Evolutionary conservation across 2,888 invertebrate species (phyloP).

Genomic region (Troglohyphantes excavatus): DNA sequence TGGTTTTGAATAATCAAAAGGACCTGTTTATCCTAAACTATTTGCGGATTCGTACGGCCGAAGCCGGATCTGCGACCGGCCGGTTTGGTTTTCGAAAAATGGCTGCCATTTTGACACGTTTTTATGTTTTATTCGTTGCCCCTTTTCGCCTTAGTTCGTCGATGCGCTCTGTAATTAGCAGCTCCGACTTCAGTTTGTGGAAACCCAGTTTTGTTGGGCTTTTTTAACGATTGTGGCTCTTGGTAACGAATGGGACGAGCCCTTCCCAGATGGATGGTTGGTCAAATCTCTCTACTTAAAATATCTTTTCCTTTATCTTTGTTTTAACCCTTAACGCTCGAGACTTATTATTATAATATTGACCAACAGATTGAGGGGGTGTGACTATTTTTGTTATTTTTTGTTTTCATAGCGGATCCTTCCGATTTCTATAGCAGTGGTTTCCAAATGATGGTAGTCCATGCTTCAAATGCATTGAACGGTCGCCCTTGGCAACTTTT

Average conservation of each 20-base stretch:
- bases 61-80: constrained; percentile 59
- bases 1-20: constrained; percentile 33
- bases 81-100: constrained; percentile 22
- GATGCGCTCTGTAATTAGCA: constrained; percentile 50
- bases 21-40: constrained; percentile 29
- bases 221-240: constrained; percentile 12
- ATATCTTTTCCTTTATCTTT: too few species aligned
- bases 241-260: neutral
- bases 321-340: too few species aligned
- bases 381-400: too few species aligned
- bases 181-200: constrained; percentile 29
- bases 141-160: constrained; percentile 13
- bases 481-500: too few species aligned
- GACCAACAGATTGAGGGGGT: too few species aligned
- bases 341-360: too few species aligned
- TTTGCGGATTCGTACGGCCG: neutral
- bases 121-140: constrained; percentile 3
- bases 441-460: too few species aligned
- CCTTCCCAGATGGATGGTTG: neutral
- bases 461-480: too few species aligned
- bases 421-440: too few species aligned
- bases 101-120: constrained; percentile 26
- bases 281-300: constrained; percentile 10
- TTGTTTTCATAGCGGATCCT: too few species aligned
- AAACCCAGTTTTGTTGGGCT: constrained; percentile 23